Percentiles rank a stretch among this genome's conserved stretches.
phyloP scores from a whole-genome alignment of 2,888 invertebrate genomes.

The Hirtodrosophila duncani region DNA sequence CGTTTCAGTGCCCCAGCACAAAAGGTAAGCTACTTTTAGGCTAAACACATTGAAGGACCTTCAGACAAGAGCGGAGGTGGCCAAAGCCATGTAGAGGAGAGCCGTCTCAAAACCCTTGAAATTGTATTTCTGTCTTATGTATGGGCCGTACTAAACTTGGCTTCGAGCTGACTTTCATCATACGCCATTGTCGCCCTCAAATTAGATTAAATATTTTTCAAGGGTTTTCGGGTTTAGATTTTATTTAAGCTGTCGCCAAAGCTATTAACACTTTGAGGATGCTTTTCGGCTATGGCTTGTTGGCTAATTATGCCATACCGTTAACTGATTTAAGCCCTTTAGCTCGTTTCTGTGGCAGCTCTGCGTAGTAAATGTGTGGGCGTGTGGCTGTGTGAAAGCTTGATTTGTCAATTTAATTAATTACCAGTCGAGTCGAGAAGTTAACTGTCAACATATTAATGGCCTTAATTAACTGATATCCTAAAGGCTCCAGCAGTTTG shows the following conservation, averaged over 20 bases:
- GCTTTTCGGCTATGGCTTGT: no score
- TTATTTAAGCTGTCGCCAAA: conserved; percentile 39
- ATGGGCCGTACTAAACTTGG: conserved; percentile 1
- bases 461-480: conserved; percentile 62
- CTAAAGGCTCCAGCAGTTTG: conserved; percentile 36
- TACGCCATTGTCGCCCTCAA: conserved; percentile 20
- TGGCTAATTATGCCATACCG: conserved; percentile 54
- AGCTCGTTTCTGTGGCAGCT: conserved; percentile 5
- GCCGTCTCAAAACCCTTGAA: conserved; percentile 29
- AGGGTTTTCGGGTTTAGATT: conserved; percentile 27
- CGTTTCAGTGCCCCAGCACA: conserved; percentile 39
- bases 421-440: conserved; percentile 43
- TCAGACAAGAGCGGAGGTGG: no score
- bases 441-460: conserved; percentile 49
- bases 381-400: conserved; percentile 13
- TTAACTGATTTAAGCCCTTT: conserved; percentile 43
- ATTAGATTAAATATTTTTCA: conserved; percentile 40
- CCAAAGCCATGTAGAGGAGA: background rate
- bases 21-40: conserved; percentile 48
- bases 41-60: no score
- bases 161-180: conserved; percentile 2
- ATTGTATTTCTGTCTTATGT: conserved; percentile 33
- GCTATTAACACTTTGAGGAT: conserved; percentile 64
- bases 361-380: background rate
- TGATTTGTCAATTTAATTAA: conserved; percentile 66